These are phyloP conservation scores for Brachionus rotundiformis DNA, from an alignment of 1,140 invertebrate genomes.

Conservation along the genomic window DNA sequence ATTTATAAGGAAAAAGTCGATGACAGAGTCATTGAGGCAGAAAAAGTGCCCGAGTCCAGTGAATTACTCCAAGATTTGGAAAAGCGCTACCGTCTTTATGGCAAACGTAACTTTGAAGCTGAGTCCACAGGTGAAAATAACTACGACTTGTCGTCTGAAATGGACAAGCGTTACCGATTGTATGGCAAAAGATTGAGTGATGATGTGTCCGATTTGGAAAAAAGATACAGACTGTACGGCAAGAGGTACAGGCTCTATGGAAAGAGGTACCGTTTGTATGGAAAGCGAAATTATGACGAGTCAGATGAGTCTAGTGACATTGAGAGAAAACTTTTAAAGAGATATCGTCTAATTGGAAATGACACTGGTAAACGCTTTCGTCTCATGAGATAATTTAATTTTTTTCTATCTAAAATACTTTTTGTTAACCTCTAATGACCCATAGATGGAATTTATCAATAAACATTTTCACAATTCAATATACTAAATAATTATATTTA, in stretches of 20 bases:
- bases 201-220: neutral
- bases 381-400: neutral
- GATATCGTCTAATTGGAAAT: neutral
- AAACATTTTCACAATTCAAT: neutral
- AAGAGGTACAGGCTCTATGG: conserved; percentile 36
- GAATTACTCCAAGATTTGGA: neutral
- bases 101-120: conserved; percentile 1
- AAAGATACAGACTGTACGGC: conserved; percentile 43
- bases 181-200: neutral
- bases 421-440: neutral
- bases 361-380: neutral
- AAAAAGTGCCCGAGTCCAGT: neutral
- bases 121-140: neutral
- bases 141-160: neutral
- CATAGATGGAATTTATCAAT: neutral
- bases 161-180: conserved; percentile 5
- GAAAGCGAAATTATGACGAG: neutral
- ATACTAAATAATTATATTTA: neutral
- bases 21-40: neutral
- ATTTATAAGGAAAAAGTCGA: neutral
- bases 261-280: conserved; percentile 43
- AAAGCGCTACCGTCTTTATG: conserved; percentile 45
- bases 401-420: neutral
- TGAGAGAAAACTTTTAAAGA: neutral
- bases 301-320: neutral